Evolutionary conservation across 2,797 vertebrate species (phyloP).

Genomic region (Naso thynnoides): DNA sequence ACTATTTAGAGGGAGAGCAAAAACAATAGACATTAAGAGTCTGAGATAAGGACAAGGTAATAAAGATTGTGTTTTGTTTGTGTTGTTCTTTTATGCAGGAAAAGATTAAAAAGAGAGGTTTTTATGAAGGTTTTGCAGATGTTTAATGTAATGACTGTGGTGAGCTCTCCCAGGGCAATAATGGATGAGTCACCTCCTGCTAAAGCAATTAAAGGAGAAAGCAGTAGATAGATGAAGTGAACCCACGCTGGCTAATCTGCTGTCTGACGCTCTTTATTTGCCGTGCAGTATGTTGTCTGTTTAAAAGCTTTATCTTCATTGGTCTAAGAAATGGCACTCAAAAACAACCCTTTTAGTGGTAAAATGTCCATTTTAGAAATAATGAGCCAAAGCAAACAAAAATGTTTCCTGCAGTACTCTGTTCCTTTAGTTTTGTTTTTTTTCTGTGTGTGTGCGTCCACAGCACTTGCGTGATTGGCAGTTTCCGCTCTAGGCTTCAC

Average conservation of each 20-base stretch:
- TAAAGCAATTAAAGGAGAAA: slow-evolving; percentile 50
- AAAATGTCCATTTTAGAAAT: slow-evolving; percentile 3
- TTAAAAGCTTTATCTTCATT: slow-evolving; percentile 7
- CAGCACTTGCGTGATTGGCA: slow-evolving; percentile 19
- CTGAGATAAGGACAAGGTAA: slow-evolving; percentile 38
- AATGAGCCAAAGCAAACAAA: slow-evolving; percentile 19
- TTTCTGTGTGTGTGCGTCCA: background rate
- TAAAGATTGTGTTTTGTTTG: slow-evolving; percentile 24
- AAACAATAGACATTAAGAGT: slow-evolving; percentile 31
- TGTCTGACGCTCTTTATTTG: slow-evolving; percentile 21
- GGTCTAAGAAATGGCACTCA: slow-evolving; percentile 6
- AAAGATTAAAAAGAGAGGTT: slow-evolving; percentile 22
- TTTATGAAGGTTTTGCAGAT: slow-evolving; percentile 46
- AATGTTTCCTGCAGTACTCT: background rate
- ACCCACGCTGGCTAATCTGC: slow-evolving; percentile 49
- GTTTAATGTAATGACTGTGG: slow-evolving; percentile 57
- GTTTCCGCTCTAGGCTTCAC: slow-evolving; percentile 13
- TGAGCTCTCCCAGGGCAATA: slow-evolving; percentile 43
- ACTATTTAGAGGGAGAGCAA: background rate
- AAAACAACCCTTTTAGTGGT: background rate
- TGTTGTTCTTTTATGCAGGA: slow-evolving; percentile 1
- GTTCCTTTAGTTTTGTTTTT: slow-evolving; percentile 8
- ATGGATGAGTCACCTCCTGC: slow-evolving; percentile 67
- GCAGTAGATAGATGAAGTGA: slow-evolving; percentile 30
- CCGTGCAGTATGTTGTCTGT: background rate